phyloP scores from a whole-genome alignment of 2,797 vertebrate genomes.

The Epinephelus coioides region DNA sequence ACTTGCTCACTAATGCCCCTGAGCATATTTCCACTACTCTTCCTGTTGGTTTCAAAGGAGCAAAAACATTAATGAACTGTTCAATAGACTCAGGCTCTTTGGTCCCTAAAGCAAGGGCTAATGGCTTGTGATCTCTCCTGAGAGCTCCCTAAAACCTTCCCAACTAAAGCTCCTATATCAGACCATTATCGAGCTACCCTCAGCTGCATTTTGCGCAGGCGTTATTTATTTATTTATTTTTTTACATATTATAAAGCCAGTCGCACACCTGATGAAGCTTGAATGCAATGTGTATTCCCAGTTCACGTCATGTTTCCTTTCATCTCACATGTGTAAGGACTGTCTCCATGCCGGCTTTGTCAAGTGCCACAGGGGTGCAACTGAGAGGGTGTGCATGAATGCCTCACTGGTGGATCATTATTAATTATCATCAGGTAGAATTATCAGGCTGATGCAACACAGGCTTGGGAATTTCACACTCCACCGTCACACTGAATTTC shows the following conservation, averaged over 20 bases:
- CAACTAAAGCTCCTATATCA: conserved; percentile 61
- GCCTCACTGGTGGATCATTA: conserved; percentile 77
- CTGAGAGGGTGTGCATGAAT: conserved; percentile 70
- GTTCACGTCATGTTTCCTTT: conserved; percentile 69
- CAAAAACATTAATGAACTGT: conserved; percentile 76
- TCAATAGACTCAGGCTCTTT: conserved; percentile 63
- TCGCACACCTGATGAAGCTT: conserved; percentile 85
- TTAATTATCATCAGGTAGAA: conserved; percentile 84
- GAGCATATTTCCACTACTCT: conserved; percentile 54
- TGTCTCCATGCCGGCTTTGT: conserved; percentile 60
- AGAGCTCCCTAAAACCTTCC: conserved; percentile 61
- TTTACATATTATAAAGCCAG: conserved; percentile 82
- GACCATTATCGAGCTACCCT: conserved; percentile 67
- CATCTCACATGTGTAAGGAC: conserved; percentile 74
- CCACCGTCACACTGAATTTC: conserved; percentile 40
- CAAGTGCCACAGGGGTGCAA: conserved; percentile 65
- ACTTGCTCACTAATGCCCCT: conserved; percentile 52
- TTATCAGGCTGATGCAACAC: conserved; percentile 78
- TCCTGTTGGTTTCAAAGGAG: conserved; percentile 69
- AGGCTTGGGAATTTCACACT: conserved; percentile 68
- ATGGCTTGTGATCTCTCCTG: conserved; percentile 73
- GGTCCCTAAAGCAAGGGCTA: conserved; percentile 69
- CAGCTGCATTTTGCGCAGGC: conserved; percentile 59
- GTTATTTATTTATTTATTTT: conserved; percentile 30
- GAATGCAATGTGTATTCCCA: conserved; percentile 82